Percentiles rank a stretch among this genome's conserved stretches.
These are phyloP conservation scores for Poecilia wingei DNA, from an alignment of 2,797 vertebrate genomes.

Conservation along the genomic window DNA sequence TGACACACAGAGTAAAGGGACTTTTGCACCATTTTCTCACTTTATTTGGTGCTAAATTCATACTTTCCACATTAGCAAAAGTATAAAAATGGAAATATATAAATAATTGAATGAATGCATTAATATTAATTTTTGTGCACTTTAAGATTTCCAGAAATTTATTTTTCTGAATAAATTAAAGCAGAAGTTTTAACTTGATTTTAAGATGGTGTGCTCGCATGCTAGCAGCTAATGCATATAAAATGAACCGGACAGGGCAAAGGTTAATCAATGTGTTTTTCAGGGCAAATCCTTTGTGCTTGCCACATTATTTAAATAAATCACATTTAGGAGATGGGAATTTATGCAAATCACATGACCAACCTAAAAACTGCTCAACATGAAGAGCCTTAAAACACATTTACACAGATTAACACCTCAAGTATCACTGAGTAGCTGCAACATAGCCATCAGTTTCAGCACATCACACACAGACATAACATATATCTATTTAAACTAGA, in stretches of 20 bases:
- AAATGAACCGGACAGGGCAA: conserved; percentile 5
- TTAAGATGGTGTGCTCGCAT: not conserved
- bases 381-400: not conserved
- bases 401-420: too few species aligned
- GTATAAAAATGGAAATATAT: not conserved
- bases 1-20: conserved; percentile 5
- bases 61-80: conserved; percentile 4
- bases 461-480: too few species aligned
- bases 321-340: conserved; percentile 4
- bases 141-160: not conserved
- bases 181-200: not conserved
- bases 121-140: not conserved
- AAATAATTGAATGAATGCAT: not conserved
- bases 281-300: conserved; percentile 2
- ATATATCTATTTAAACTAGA: too few species aligned
- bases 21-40: conserved; percentile 10
- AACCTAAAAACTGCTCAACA: conserved; percentile 12
- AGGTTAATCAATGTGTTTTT: conserved; percentile 16
- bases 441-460: too few species aligned
- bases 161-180: not conserved
- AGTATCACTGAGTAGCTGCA: too few species aligned
- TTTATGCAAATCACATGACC: not conserved
- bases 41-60: conserved; percentile 23
- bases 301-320: conserved; percentile 8
- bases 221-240: conserved; percentile 3